Evolutionary conservation across 2,113 vertebrate genomes (phyloP), one percentile per base, ranked within the genome.

Genomic region (Parus major): DNA sequence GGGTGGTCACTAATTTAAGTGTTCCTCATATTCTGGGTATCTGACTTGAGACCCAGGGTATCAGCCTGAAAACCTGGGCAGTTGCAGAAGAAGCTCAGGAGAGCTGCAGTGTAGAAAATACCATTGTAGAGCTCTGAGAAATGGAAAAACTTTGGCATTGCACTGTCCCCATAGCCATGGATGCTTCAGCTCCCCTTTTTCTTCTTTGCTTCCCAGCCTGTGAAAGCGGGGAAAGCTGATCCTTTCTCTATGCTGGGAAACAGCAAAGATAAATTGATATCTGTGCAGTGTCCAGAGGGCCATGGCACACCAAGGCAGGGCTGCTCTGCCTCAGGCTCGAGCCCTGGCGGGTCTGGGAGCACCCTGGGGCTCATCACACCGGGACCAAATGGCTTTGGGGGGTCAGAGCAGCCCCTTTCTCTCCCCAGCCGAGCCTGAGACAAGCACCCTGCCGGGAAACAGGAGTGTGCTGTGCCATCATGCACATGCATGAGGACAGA

Each of bases 361-460:
- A 4, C 4, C 1, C 46, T 1, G 33, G 31, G 27, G 61, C 39
- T 79, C 49, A 0, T 63, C 49, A 0, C 25, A 4, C 11, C 5
- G 0, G 3, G 13, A 4, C 22, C 3, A 9, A 28, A 33, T 4
- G 11, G 21, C 57, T 63, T 3, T 27, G 24, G 22, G 23, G 46
- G 33, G 8, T 59, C 66, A 44, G 27, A 39, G 15, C 36, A 33
- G 33, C 64, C 39, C 35, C 47, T 68, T 61, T 31, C 41, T 41
- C 1, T 0, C 44, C n/a, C 16, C 11, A 42, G 29, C 24, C 0
- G 1, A 50, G 69, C 33, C 53, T 0, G 2, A 46, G 52, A 11
- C 29, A 10, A n/a, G 10, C 39, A 42, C 29, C 57, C 78, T 41
- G 44, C 2, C 0, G 52, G 29, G 60, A 88, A 86, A 29, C 5